A percentile compares a stretch with the other conserved stretches of the same genome.
These are phyloP conservation scores for Zaprionus africanus DNA, from an alignment of 1,140 invertebrate genomes.

Conservation along the genomic window DNA sequence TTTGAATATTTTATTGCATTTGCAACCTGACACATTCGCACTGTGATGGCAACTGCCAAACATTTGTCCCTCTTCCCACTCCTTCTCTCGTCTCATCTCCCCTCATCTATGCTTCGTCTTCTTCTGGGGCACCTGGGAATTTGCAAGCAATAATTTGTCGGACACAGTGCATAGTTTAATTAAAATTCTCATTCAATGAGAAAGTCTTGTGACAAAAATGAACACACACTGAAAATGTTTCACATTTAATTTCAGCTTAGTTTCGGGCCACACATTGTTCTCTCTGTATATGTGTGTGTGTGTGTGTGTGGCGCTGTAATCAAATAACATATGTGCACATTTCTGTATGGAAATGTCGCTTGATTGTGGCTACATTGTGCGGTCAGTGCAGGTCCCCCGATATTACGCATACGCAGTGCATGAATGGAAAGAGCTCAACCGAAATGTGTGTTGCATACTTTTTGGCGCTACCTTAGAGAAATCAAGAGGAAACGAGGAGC, in stretches of 20 bases:
- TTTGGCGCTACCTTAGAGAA: neutral
- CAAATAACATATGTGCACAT: slow-evolving; percentile 31
- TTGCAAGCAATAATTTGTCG: slow-evolving; percentile 58
- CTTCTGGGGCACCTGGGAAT: slow-evolving; percentile 15
- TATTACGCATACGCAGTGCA: slow-evolving; percentile 17
- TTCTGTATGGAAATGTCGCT: slow-evolving; percentile 27
- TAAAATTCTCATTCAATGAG: slow-evolving; percentile 65
- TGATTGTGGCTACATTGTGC: slow-evolving; percentile 39
- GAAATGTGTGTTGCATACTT: slow-evolving; percentile 2
- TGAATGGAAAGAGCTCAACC: neutral
- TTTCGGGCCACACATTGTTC: slow-evolving; percentile 14
- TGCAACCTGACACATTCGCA: slow-evolving; percentile 46
- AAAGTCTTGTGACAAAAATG: slow-evolving; percentile 30
- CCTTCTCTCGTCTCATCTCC: neutral
- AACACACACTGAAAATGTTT: slow-evolving; percentile 19
- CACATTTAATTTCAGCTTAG: slow-evolving; percentile 34
- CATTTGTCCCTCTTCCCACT: slow-evolving; percentile 24
- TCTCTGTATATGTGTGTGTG: neutral
- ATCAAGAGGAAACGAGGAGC: neutral
- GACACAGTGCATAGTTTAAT: slow-evolving; percentile 61
- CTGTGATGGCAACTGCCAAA: slow-evolving; percentile 54
- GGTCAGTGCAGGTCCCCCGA: slow-evolving; percentile 6
- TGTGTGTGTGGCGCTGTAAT: slow-evolving; percentile 19
- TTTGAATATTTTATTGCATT: slow-evolving; percentile 82
- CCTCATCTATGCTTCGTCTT: neutral